Conservation (phyloP, 2,113 vertebrate genomes). For the Epinephelus cyanopodus region DNA sequence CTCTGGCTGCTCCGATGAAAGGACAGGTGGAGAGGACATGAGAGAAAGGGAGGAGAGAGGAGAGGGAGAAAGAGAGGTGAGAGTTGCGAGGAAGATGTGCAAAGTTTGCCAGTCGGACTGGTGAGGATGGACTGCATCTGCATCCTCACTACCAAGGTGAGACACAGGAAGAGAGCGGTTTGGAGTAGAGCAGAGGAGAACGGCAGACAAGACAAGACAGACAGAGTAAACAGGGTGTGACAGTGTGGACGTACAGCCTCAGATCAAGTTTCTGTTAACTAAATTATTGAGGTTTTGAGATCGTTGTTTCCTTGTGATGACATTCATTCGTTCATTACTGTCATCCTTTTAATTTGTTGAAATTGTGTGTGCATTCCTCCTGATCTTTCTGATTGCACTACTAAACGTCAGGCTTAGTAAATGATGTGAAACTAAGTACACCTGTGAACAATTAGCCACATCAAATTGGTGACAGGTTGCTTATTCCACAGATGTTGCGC, state of each 20-base stretch:
- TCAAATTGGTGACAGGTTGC: slow-evolving; percentile 9
- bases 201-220: not conserved
- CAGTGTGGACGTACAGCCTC: not conserved
- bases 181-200: not conserved
- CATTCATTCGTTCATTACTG: not conserved
- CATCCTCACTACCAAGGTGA: slow-evolving; percentile 82
- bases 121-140: slow-evolving; percentile 81
- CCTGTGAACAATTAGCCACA: not conserved
- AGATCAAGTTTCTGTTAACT: not conserved
- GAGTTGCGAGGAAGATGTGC: no score
- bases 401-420: not conserved
- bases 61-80: slow-evolving; percentile 52
- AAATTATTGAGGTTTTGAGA: not conserved
- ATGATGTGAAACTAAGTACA: not conserved
- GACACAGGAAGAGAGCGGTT: slow-evolving; percentile 11
- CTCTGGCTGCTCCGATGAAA: slow-evolving; percentile 35
- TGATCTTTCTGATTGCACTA: no score
- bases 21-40: slow-evolving; percentile 65
- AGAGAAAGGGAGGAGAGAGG: slow-evolving; percentile 50
- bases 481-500: not conserved
- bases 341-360: not conserved
- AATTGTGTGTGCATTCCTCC: not conserved
- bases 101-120: slow-evolving; percentile 60
- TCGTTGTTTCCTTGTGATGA: not conserved
- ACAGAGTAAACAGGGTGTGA: not conserved